These are phyloP conservation scores for Struthio camelus DNA, from an alignment of 2,113 vertebrate species.

Conservation along the genomic window DNA sequence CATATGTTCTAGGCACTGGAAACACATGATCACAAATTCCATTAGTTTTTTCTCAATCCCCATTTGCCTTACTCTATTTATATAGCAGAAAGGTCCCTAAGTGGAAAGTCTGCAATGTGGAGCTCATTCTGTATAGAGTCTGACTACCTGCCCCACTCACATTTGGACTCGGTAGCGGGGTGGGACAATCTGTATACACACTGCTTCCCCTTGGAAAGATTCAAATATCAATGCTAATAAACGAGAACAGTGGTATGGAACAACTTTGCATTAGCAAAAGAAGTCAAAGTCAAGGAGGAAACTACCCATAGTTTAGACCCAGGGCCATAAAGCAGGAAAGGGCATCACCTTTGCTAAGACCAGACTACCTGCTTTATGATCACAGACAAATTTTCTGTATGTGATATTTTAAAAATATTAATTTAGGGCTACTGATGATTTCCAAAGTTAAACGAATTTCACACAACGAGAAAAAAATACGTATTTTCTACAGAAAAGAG, in stretches of 20 bases:
- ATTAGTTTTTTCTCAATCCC: no score
- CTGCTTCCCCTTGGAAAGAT: neutral
- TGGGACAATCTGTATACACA: neutral
- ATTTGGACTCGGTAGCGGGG: no score
- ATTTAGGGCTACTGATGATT: neutral
- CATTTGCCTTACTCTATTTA: no score
- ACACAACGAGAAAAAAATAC: fast-evolving
- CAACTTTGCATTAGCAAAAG: neutral
- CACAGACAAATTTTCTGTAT: neutral
- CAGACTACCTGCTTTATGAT: neutral
- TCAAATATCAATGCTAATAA: neutral
- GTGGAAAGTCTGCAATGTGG: no score
- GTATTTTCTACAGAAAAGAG: neutral
- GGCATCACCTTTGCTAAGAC: neutral
- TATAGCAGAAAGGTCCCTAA: no score
- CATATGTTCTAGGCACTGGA: no score
- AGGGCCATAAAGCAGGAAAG: neutral
- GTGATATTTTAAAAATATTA: neutral
- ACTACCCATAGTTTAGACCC: neutral
- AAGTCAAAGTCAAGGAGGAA: neutral
- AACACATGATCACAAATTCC: no score
- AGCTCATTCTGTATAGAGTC: neutral
- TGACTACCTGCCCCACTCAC: neutral
- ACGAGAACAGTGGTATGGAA: neutral
- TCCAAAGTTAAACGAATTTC: neutral